A percentile compares a stretch with the other conserved stretches of the same genome.
Conservation (phyloP, 2,113 vertebrate species). For the Cephalopholis sonnerati region DNA sequence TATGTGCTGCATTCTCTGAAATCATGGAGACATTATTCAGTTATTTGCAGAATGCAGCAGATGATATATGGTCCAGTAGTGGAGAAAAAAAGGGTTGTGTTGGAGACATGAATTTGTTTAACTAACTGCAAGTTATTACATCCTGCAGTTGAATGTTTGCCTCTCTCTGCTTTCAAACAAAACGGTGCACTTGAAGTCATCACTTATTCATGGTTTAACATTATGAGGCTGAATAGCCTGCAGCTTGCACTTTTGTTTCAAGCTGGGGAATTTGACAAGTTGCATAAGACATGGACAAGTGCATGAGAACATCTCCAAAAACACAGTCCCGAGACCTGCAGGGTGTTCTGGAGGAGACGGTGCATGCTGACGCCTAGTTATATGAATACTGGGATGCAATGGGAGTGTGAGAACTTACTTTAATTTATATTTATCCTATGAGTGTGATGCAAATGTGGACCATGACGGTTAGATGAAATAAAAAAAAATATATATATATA, state of each 20-base stretch:
- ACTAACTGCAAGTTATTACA: too few relatives aligned
- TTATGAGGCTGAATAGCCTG: conserved; percentile 1
- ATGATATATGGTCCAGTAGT: neutral
- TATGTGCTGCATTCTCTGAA: conserved; percentile 37
- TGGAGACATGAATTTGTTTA: neutral
- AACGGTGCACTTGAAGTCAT: conserved; percentile 13
- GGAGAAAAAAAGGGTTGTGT: neutral
- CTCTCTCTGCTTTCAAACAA: neutral
- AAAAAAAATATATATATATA: neutral
- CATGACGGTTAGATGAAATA: neutral
- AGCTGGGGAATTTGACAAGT: conserved; percentile 5
- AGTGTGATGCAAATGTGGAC: neutral
- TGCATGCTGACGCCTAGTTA: neutral
- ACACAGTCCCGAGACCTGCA: neutral
- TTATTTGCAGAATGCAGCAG: conserved; percentile 16
- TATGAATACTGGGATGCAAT: too few relatives aligned
- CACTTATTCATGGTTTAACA: conserved; percentile 17
- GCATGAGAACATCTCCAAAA: conserved; percentile 16
- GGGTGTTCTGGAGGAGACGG: neutral
- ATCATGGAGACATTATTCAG: conserved; percentile 15
- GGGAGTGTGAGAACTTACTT: neutral
- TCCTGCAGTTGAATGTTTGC: neutral
- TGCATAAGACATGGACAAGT: conserved; percentile 23
- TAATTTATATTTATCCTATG: neutral
- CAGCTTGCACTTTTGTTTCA: conserved; percentile 16